Conservation (phyloP, 2,888 invertebrate genomes). For the Troilus luridus region DNA sequence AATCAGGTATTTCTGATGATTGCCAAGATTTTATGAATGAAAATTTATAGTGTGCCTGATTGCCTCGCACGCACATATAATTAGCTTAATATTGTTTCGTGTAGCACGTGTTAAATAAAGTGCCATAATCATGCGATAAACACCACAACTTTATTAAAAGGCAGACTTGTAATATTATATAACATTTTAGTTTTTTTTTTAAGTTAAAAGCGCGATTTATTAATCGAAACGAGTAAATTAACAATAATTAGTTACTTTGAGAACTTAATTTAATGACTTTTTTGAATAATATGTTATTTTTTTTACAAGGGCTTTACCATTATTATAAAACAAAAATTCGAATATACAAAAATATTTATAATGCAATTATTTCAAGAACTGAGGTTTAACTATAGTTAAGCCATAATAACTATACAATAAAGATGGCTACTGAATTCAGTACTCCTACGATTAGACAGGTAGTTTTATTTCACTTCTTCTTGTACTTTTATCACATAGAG, state of each 20-base stretch:
- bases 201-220: neutral
- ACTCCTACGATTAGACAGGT: too few relatives aligned
- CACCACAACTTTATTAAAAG: neutral
- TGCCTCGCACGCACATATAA: conserved; percentile 13
- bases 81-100: conserved; percentile 3
- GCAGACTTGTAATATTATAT: neutral
- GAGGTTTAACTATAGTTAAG: too few relatives aligned
- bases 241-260: neutral
- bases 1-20: neutral
- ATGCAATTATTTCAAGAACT: too few relatives aligned
- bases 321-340: too few relatives aligned
- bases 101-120: conserved; percentile 8
- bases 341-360: too few relatives aligned
- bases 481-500: too few relatives aligned
- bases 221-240: neutral
- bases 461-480: too few relatives aligned
- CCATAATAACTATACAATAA: too few relatives aligned
- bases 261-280: neutral
- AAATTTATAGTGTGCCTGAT: conserved; percentile 5
- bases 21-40: conserved; percentile 26
- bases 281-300: too few relatives aligned
- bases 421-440: too few relatives aligned
- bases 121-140: neutral
- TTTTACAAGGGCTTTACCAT: too few relatives aligned
- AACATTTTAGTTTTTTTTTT: neutral